Evolutionary conservation across 2,113 vertebrate genomes (phyloP).

Genomic region (Neolamprologus longior): DNA sequence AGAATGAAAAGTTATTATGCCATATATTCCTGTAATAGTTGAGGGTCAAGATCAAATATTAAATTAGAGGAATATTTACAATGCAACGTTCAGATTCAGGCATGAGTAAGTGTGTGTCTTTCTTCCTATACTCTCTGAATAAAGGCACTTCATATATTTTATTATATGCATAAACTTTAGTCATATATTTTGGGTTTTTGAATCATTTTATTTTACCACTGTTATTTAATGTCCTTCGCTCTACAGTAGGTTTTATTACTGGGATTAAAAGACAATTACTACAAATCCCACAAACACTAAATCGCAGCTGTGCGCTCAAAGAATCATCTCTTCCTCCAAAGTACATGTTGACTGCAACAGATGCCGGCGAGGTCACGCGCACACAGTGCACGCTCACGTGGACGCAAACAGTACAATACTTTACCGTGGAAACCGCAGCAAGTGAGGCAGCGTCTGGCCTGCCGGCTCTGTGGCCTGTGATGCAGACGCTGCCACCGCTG

Average conservation of each 20-base stretch:
- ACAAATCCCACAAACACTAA: conserved; percentile 1
- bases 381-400: not conserved
- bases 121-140: not conserved
- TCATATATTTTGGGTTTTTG: not conserved
- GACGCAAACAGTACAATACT: not conserved
- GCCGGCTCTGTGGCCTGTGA: conserved; percentile 1
- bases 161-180: not conserved
- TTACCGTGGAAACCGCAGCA: conserved; percentile 30
- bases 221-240: not conserved
- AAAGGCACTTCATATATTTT: not conserved
- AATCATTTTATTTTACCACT: not conserved
- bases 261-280: not conserved
- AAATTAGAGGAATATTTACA: not conserved
- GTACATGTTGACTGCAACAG: not conserved
- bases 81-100: not conserved
- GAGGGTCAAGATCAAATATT: not conserved
- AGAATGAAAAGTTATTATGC: not conserved
- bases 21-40: not conserved
- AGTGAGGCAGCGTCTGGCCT: conserved; percentile 37
- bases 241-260: not conserved
- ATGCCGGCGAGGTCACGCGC: not conserved
- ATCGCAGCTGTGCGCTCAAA: conserved; percentile 5
- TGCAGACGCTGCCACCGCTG: not conserved
- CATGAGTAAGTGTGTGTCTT: not conserved
- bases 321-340: not conserved